Conservation (phyloP, 2,888 invertebrate species). For the Melanargia galathea region DNA sequence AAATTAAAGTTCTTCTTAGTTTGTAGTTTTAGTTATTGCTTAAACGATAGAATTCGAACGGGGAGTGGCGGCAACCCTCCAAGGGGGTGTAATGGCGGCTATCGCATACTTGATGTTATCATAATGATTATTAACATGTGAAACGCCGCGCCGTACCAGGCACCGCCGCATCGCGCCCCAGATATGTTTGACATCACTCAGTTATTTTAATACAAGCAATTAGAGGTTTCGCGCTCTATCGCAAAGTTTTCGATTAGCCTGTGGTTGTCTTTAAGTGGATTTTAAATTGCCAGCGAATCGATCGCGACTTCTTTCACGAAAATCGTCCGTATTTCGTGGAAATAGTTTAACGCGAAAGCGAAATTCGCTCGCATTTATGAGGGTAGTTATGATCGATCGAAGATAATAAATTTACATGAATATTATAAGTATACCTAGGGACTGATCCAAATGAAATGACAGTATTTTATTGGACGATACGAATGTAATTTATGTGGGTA, state of each 20-base stretch:
- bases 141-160: conserved; percentile 74
- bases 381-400: conserved; percentile 18
- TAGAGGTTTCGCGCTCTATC: conserved; percentile 66
- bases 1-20: too few relatives aligned
- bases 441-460: neutral
- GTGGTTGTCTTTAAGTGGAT: conserved; percentile 80
- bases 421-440: neutral
- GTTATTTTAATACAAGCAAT: conserved; percentile 82
- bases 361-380: conserved; percentile 26
- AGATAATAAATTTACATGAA: conserved; percentile 11
- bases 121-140: conserved; percentile 82
- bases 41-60: conserved; percentile 4
- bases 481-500: too few relatives aligned
- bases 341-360: conserved; percentile 1
- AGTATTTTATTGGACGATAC: too few relatives aligned
- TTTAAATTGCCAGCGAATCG: conserved; percentile 74
- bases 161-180: conserved; percentile 69
- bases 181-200: conserved; percentile 81
- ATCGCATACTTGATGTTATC: conserved; percentile 81
- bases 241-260: conserved; percentile 79
- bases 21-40: too few relatives aligned
- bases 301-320: conserved; percentile 48
- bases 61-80: conserved; percentile 45
- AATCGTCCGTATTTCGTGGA: conserved; percentile 41
- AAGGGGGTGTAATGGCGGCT: conserved; percentile 63